Evolutionary conservation across 1,140 invertebrate species (phyloP), one percentile per base, ranked within the genome.

Genomic region (Formica exsecta): DNA sequence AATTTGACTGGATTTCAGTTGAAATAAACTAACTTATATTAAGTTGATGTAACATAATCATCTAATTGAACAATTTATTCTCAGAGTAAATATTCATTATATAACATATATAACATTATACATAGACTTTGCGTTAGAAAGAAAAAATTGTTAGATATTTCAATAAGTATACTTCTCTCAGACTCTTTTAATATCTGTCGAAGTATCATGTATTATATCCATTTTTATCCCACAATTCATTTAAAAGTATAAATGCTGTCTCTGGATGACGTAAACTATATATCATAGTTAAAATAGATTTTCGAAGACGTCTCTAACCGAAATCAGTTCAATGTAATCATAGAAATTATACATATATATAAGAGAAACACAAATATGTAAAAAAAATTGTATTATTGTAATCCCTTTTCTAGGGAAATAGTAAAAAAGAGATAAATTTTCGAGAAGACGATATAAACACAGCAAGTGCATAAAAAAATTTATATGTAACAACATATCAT

Each of bases 401-500:
- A 41, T 71, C 19, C n/a, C 54, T 74, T 61, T 74, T 54, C 13
- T 25, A 29, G 68, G 51, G 51, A 13, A 73, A 81, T 11, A 57
- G 44, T 13, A 57, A 44, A 57, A 19, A 54, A 41, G 6, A 59
- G 32, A 22, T n/a, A 32, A 36, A 70, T 36, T 62, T 13, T 74
- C n/a, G 25, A 48, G 0, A 36, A 59, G 54, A 57, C 13, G n/a
- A 9, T 19, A 51, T 19, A 13, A 44, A 73, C 19, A 36, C 9
- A 81, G 19, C 2, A 11, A 62, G 38, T 44, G 19, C 66, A 41
- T 73, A 44, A 59, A 44, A 59, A 44, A 25, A 29, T 81, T 70
- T 71, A 80, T 71, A 80, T 80, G 65, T 71, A 70, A 80, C 36
- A 13, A 83, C 79, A 74, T 83, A 83, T 83, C 79, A 74, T 73